Base-by-base conservation (phyloP, 2,797 vertebrate species). In the Fundulus diaphanus region DNA sequence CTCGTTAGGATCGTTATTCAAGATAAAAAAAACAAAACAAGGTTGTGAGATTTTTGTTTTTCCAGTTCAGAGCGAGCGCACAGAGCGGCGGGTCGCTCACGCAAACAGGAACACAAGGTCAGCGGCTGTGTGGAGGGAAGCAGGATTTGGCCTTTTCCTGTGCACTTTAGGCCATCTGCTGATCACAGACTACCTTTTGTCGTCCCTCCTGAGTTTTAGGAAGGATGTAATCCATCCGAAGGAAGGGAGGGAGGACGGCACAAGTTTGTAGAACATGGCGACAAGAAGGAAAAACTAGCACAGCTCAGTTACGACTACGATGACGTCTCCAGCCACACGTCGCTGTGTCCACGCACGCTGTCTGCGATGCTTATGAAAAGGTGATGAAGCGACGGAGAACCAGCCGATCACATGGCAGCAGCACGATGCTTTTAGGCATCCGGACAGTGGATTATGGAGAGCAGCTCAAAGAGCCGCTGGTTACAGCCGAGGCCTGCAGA, bases 161-260 rank as follows among this genome's bases (percentile, higher is more conserved):
- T 79, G 56, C 61, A 74, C 37, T 42, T 61, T 35, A 77, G 40
- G 9, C 68, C 42, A 16, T 52, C 73, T 70, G 86, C 87, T 88
- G 83, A 88, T 79, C 66, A 15, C 78, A 72, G 76, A 29, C 56
- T 49, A 2, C 5, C 56, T 51, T 7, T 7, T 44, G 52, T 63
- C 29, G 8, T 78, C 78, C n/a, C 18, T 37, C 18, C 20, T 68
- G 66, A 54, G 71, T 82, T 77, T 71, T 79, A 68, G 71, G 76
- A 72, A 89, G 85, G 83, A 84, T 85, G 84, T 77, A 18, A 80
- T 83, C 74, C 56, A 83, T 82, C 46, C 83, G 68, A n/a, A n/a
- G n/a, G n/a, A 49, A 76, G 69, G 75, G 76, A 48, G n/a, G 18
- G 67, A 31, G 76, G 48, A 40, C 18, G 6, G 48, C 46, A 46